Base-by-base conservation (phyloP, 2,888 invertebrate species). In the Hylaea fasciaria region DNA sequence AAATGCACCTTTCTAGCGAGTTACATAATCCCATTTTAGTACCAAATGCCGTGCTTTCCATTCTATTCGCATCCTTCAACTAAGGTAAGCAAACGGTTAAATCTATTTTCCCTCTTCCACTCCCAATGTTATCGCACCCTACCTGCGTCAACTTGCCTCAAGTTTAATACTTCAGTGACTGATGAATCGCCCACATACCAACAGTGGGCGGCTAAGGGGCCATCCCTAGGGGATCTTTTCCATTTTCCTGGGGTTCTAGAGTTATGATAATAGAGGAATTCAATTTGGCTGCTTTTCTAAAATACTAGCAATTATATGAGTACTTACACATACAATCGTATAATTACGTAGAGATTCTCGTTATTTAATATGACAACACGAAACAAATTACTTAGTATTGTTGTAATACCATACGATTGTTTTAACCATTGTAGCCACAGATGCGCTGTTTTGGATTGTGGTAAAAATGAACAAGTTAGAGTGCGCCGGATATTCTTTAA, bases 211-310 rank as follows among this genome's bases (percentile, higher is more conserved):
- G 43, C 32, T 54, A 63, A 61, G 57, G 57, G 57, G 28, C 58
- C 61, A 57, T 58, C 64, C 66, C 62, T 48, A 8, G 63, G 68
- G 64, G 56, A 60, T 54, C 58, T 66, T 53, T 62, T 49, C 64
- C 63, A 65, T 66, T 62, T 52, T 51, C 61, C 56, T 44, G 47
- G 44, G 17, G 50, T 43, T 58, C 63, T 56, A 55, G 41, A 57
- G 50, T 55, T 57, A 56, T 58, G 44, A 61, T 55, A 57, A 55
- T 50, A 54, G 44, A 61, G 60, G 47, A 61, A 61, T 66, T 64
- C 61, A 66, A 68, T 66, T 66, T 55, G 12, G 32, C 13, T 37
- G 16, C 44, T 22, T 37, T 3, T 53, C 45, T 16, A 12, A 50
- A 55, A 49, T 44, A 47, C 29, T 32, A 10, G 13, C 17, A 37